Base-by-base conservation (phyloP, 1,140 invertebrate genomes). In the Notospermus geniculatus region DNA sequence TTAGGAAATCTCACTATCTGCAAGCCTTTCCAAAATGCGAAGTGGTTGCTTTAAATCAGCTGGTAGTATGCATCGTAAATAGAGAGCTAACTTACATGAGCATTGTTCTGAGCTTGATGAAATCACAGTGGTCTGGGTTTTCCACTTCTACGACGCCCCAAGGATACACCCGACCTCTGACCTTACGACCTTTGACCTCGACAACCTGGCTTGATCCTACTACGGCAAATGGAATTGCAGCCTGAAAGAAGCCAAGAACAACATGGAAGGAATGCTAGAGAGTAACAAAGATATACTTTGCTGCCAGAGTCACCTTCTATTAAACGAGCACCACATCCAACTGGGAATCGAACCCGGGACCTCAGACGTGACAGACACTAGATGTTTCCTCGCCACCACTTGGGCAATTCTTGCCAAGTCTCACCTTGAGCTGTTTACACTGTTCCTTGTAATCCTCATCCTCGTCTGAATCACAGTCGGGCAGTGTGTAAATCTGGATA, bases 21-120 rank as follows among this genome's bases (percentile, higher is more conserved):
- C n/a, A n/a, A n/a, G n/a, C n/a, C n/a, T n/a, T n/a, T n/a, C n/a
- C n/a, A n/a, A n/a, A n/a, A n/a, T n/a, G n/a, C n/a, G n/a, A n/a
- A n/a, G n/a, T n/a, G n/a, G n/a, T n/a, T n/a, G n/a, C n/a, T n/a
- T n/a, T n/a, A n/a, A 2, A 57, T n/a, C n/a, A n/a, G n/a, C n/a
- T 36, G n/a, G 41, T 57, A 41, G 27, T 36, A 19, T 36, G 36
- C 2, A 59, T 22, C 13, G 23, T 59, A 59, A 59, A 50, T 50
- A 50, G 46, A 27, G 22, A n/a, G n/a, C n/a, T n/a, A n/a, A 70
- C 77, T 71, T 69, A 80, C 69, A 98, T 94, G 36, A 99, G 87
- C 93, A 99, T 97, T 13, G 77, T 79, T 62, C 80, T 72, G 5
- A 83, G 72, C 66, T 80, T 80, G 59, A 81, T 76, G 67, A 83